Evolutionary conservation across 2,113 vertebrate species (phyloP), one percentile per base, ranked within the genome.

Genomic region (Cygnus atratus): DNA sequence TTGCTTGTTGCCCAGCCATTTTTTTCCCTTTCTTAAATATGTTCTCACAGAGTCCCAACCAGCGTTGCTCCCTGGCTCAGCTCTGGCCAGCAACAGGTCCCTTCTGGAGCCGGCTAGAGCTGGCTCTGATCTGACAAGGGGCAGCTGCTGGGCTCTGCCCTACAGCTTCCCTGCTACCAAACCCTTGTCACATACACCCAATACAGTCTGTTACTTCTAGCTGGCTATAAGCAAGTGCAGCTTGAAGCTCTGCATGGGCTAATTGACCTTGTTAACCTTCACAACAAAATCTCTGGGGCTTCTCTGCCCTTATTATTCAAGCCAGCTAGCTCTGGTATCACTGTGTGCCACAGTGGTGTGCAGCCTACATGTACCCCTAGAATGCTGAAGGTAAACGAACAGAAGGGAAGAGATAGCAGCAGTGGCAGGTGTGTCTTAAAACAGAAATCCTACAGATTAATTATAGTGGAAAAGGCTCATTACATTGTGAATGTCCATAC

Each of bases 301-400:
- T 65, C 29, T 87, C 74, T 72, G 29, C 58, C 63, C 28, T 48
- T 85, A 26, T 68, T 39, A 39, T 39, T 79, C 57, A 57, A 87
- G 39, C n/a, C 55, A 41, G 41, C 26, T 57, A 73, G 72, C 59
- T 90, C 50, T 52, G 63, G 28, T 87, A 26, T 37, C 5, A 1
- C 63, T 70, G 41, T 4, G 1, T 87, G 68, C 48, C 35, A 12
- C 28, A 39, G 70, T 26, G 59, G 11, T 13, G 7, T 61, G 58
- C 29, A 62, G 21, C 68, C 8, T 24, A 21, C 43, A 13, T 22
- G 25, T 20, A 21, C 31, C 29, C 13, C 48, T 76, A n/a, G 31
- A 31, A 18, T 43, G 24, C 4, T 31, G 70, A 44, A 79, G 16
- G 43, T 62, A 48, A 74, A 54, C 0, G 0, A 35, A 39, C 20